Conservation (phyloP, 1,140 invertebrate species). For the Polypedilum pembai region DNA sequence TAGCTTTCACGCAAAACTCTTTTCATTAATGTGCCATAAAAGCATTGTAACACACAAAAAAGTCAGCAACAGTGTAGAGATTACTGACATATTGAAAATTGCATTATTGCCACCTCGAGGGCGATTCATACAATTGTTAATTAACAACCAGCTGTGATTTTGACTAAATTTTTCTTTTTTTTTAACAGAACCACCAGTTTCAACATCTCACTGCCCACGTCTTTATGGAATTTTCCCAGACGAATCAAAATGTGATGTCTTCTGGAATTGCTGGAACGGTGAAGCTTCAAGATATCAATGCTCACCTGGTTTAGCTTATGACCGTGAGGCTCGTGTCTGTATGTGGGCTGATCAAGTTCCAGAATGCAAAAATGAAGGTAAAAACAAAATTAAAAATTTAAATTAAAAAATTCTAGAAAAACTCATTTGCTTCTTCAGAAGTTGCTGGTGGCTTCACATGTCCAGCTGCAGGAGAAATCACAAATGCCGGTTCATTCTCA, state of each 20-base stretch:
- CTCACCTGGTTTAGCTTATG: constrained; percentile 87
- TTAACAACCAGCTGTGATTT: background rate
- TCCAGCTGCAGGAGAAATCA: constrained; percentile 69
- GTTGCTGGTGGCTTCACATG: constrained; percentile 82
- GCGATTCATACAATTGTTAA: background rate
- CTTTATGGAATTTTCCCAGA: constrained; percentile 91
- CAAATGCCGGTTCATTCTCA: constrained; percentile 80
- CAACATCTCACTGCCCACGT: constrained; percentile 74
- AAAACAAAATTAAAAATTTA: too few species aligned
- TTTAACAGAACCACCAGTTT: constrained; percentile 69
- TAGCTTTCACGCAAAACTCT: background rate
- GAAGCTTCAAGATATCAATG: constrained; percentile 88
- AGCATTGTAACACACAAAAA: background rate
- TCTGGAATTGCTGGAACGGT: constrained; percentile 96
- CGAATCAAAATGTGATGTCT: constrained; percentile 79
- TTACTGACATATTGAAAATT: background rate
- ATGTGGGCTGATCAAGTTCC: constrained; percentile 93
- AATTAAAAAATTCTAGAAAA: background rate
- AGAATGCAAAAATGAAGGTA: constrained; percentile 81
- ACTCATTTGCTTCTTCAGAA: constrained; percentile 58
- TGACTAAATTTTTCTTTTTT: background rate
- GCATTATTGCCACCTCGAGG: background rate
- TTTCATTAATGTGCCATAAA: constrained; percentile 6
- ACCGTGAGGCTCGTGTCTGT: constrained; percentile 83
- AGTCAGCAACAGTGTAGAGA: background rate